Evolutionary conservation across 2,888 invertebrate species (phyloP).

Genomic region (Drosophila buzzatii): DNA sequence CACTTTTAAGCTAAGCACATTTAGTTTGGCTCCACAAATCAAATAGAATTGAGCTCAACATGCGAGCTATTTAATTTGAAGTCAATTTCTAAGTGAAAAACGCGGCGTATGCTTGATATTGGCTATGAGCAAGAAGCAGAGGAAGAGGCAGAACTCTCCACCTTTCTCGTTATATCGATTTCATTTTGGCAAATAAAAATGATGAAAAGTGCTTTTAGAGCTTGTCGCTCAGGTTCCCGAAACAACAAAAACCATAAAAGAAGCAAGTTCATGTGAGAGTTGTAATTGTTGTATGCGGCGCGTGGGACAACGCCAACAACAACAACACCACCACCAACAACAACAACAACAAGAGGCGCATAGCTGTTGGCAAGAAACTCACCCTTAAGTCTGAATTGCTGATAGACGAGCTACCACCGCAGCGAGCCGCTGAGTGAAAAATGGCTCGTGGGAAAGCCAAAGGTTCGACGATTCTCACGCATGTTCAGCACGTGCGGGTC

Average conservation of each 20-base stretch:
- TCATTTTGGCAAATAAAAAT: constrained; percentile 52
- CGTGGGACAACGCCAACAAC: constrained; percentile 53
- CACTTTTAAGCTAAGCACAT: background rate
- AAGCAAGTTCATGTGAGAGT: constrained; percentile 5
- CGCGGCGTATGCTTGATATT: constrained; percentile 41
- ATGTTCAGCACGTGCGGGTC: constrained; percentile 84
- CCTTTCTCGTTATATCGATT: constrained; percentile 48
- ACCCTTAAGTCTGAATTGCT: constrained; percentile 26
- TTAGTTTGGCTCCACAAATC: background rate
- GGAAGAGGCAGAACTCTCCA: background rate
- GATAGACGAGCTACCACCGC: constrained; percentile 29
- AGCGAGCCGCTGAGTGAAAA: constrained; percentile 36
- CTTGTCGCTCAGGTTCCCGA: constrained; percentile 51
- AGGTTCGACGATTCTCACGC: constrained; percentile 84
- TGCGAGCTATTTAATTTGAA: constrained; percentile 4
- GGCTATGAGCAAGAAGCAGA: background rate
- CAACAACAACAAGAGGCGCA: background rate
- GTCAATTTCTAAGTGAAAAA: constrained; percentile 1
- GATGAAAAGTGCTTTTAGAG: constrained; percentile 70
- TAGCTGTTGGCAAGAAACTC: constrained; percentile 44
- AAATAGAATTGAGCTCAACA: background rate
- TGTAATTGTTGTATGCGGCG: constrained; percentile 33
- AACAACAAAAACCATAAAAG: constrained; percentile 9
- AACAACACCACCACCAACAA: constrained; percentile 12
- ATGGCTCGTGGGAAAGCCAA: constrained; percentile 83